A percentile compares a stretch with the other conserved stretches of the same genome.
Conservation (phyloP, 1,140 invertebrate genomes). For the Saxidomus purpurata region DNA sequence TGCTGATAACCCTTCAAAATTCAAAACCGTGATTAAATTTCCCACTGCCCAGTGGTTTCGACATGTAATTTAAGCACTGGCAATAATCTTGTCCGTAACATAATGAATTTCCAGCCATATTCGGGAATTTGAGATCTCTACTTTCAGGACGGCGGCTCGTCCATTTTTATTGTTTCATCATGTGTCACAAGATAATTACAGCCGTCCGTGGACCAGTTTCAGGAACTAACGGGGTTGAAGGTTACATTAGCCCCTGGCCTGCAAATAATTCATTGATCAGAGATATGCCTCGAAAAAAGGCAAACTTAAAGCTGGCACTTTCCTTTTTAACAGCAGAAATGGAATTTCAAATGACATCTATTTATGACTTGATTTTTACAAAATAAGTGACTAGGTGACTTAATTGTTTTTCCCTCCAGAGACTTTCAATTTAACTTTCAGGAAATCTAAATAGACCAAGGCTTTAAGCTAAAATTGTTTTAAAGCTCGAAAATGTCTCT, state of each 20-base stretch:
- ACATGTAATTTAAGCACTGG: neutral
- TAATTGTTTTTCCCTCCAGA: too few species aligned
- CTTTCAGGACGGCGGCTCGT: neutral
- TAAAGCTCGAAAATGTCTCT: too few species aligned
- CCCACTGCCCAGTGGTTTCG: neutral
- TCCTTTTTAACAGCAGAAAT: neutral
- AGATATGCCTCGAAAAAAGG: neutral
- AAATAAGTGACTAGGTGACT: too few species aligned
- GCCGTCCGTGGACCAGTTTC: neutral
- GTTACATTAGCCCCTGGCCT: neutral
- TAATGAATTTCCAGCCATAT: slow-evolving; percentile 1
- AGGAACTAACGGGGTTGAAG: neutral
- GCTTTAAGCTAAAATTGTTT: too few species aligned
- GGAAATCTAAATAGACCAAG: too few species aligned
- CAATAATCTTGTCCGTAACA: neutral
- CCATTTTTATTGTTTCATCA: neutral
- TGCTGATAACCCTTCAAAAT: slow-evolving; percentile 22
- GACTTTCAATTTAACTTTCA: too few species aligned
- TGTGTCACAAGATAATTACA: neutral
- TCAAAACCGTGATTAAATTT: slow-evolving; percentile 5
- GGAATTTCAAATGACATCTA: too few species aligned
- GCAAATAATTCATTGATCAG: neutral
- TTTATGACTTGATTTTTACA: too few species aligned
- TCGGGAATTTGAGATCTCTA: neutral
- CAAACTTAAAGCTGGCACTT: neutral